Conservation (phyloP, 1,140 invertebrate species). For the Ceratoteleas bidentatus region DNA sequence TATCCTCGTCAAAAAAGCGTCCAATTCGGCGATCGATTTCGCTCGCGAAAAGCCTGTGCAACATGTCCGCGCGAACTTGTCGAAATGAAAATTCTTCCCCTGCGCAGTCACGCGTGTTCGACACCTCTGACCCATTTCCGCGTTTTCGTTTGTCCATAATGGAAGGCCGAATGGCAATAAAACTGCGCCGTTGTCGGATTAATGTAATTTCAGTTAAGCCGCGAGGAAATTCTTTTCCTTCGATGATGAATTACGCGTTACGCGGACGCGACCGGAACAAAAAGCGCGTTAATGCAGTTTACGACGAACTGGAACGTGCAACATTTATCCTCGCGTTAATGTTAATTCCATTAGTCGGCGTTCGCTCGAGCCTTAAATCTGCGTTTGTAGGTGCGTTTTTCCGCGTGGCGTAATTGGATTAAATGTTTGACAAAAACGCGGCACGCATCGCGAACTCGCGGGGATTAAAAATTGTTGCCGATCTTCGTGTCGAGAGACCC, state of each 20-base stretch:
- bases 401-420: constrained; percentile 38
- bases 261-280: not conserved
- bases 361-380: constrained; percentile 41
- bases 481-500: constrained; percentile 14
- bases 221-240: constrained; percentile 2
- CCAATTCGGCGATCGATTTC: not conserved
- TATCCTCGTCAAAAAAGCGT: not conserved
- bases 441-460: not conserved
- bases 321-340: constrained; percentile 47
- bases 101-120: not conserved
- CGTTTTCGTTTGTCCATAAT: constrained; percentile 1
- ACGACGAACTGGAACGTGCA: constrained; percentile 21
- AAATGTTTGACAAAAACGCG: constrained; percentile 46
- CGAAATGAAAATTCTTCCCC: not conserved
- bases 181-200: not conserved
- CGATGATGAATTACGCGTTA: constrained; percentile 13
- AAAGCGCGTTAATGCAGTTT: constrained; percentile 25
- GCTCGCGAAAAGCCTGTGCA: not conserved
- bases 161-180: not conserved
- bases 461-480: constrained; percentile 39
- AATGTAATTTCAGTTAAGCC: constrained; percentile 12
- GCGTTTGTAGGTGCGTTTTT: constrained; percentile 33
- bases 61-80: not conserved
- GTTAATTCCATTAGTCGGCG: constrained; percentile 38
- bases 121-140: not conserved